Base-by-base conservation (phyloP, 2,888 invertebrate genomes). In the Drosophila paracracens region DNA sequence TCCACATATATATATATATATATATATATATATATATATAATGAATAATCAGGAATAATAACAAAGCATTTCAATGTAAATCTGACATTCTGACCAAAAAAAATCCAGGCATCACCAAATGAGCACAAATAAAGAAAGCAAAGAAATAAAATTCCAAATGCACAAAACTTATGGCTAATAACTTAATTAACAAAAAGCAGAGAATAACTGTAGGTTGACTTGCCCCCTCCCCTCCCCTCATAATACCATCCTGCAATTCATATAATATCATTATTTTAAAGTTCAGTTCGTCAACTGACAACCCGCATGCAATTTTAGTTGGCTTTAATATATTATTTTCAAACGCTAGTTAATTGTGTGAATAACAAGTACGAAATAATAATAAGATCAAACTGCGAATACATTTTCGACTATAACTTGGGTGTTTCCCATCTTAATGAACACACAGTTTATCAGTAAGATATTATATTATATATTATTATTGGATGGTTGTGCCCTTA, bases 41-140 rank as follows among this genome's bases (percentile, higher is more conserved):
- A n/a, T n/a, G n/a, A n/a, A n/a, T n/a, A n/a, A 60, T 76, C 73
- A 70, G 75, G 81, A 83, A 84, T 86, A 86, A 86, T 86, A 83
- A 81, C 74, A 73, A 48, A 57, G 64, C 81, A 66, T 83, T 83
- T 83, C 59, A 81, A 72, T 73, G 79, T 79, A 72, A 79, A 76
- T 69, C 73, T 56, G 67, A 76, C 56, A 76, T 54, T 67, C 58
- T 62, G 72, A 56, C 60, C 60, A 76, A 72, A 76, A 78, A n/a
- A 21, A 43, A 21, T 79, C 50, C 70, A 61, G 70, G 56, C 57
- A 70, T 65, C 61, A 56, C 31, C 35, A 54, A 68, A 27, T 54
- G 35, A 36, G 16, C 25, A 76, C 61, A 60, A 13, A 56, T 56
- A 66, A 54, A 70, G 10, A 48, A 53, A 25, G 25, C 74, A 57